Evolutionary conservation across 2,797 vertebrate species (phyloP).

Genomic region (Eleutherodactylus coqui): DNA sequence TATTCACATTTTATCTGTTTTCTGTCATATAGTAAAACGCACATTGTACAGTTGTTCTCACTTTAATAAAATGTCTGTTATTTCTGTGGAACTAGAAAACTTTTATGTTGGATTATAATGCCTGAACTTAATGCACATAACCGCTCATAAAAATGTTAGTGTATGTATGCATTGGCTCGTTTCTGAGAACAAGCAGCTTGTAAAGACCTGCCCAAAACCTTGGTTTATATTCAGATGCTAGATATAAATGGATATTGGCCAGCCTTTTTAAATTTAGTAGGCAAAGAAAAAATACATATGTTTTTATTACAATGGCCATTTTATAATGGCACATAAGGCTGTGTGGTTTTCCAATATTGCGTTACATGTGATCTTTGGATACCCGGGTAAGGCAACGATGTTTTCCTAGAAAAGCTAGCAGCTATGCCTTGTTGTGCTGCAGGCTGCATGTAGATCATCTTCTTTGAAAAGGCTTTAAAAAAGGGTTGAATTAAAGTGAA

Average conservation of each 20-base stretch:
- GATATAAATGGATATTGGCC: not conserved
- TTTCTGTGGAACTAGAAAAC: not conserved
- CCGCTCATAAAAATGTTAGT: not conserved
- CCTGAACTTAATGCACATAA: not conserved
- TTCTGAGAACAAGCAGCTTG: not conserved
- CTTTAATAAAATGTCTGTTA: not conserved
- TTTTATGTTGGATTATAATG: not conserved
- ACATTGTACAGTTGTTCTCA: not conserved
- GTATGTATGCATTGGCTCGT: not conserved
- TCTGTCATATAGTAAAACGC: not conserved
- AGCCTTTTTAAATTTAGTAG: not conserved
- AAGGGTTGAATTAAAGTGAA: no score
- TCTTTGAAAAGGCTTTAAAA: no score
- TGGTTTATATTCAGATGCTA: not conserved
- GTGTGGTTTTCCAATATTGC: not conserved
- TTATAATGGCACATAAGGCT: not conserved
- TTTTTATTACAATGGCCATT: not conserved
- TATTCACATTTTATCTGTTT: not conserved
- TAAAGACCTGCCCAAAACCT: not conserved
- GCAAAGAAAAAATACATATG: no score
- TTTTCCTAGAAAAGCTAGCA: not conserved
- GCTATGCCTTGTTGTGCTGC: not conserved
- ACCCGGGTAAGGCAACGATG: not conserved
- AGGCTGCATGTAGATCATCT: not conserved
- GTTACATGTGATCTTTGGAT: not conserved